Evolutionary conservation across 2,113 vertebrate species (phyloP), one percentile per base, ranked within the genome.

Genomic region (Bostrychus sinensis): DNA sequence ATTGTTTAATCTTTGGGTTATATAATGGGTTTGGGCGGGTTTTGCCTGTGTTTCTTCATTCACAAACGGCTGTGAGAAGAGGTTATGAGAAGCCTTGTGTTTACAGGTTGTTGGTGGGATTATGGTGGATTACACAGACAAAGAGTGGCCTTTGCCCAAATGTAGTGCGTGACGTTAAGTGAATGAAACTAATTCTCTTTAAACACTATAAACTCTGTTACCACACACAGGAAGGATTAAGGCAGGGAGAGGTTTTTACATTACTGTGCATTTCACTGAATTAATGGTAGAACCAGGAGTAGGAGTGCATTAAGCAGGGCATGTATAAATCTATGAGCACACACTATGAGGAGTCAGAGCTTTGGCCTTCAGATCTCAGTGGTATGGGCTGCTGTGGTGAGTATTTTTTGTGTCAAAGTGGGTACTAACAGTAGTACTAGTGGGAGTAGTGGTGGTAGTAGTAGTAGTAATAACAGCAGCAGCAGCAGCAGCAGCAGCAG

Each of bases 71-170:
- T 42, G 61, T 61, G 56, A 36, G 61, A 77, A 61, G 42, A 58
- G 39, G 38, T 32, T 25, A 36, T 32, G 30, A 32, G 30, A 23
- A 62, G 66, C 61, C 54, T 73, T 75, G 69, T 81, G 65, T 75
- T 64, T 64, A 61, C 58, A 42, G 68, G 60, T 66, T 77, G 51
- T 55, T 46, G 36, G 5, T 25, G 7, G 65, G 60, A 67, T 80
- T 64, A 64, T 32, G 16, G 26, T 3, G 46, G 69, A 78, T 78
- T 69, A 63, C 23, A n/a, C 1, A 63, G 36, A 72, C 68, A 78
- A 57, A 72, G 42, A 55, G 3, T 8, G 7, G 14, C 20, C 30
- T 69, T 67, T 48, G 53, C 48, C 43, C 34, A 62, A 20, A 28
- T 10, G 10, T 4, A 39, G 36, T 5, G 22, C 9, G 22, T 67